These are phyloP conservation scores for Egretta garzetta DNA, from an alignment of 2,113 vertebrate species.

Conservation along the genomic window DNA sequence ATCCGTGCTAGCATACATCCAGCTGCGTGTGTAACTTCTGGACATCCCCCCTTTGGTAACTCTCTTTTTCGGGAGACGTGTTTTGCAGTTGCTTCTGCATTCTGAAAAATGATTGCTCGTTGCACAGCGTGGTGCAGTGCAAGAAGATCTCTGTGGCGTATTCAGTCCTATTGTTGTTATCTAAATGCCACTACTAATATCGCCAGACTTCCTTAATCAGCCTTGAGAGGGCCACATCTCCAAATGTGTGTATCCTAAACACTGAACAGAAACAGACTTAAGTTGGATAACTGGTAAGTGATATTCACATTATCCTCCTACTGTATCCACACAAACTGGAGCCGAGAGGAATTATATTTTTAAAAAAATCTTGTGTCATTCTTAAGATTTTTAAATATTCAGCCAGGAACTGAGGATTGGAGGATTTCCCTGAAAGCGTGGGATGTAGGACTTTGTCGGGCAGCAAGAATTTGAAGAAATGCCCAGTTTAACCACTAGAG, in stretches of 20 bases:
- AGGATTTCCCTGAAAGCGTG: fast-evolving
- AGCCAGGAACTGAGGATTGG: background rate
- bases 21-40: background rate
- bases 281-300: background rate
- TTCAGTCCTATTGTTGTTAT: background rate
- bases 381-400: background rate
- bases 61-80: background rate
- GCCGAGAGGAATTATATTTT: background rate
- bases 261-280: background rate
- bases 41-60: background rate
- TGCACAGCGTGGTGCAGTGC: background rate
- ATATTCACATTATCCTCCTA: background rate
- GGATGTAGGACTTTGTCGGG: fast-evolving
- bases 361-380: background rate
- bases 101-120: background rate
- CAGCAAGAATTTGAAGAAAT: background rate
- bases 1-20: background rate
- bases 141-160: background rate
- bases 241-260: background rate
- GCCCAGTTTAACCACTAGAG: background rate
- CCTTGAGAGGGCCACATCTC: background rate
- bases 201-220: background rate
- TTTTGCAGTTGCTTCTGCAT: background rate
- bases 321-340: background rate
- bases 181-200: background rate